Evolutionary conservation across 2,888 invertebrate species (phyloP).

Genomic region (Adela reaumurella): DNA sequence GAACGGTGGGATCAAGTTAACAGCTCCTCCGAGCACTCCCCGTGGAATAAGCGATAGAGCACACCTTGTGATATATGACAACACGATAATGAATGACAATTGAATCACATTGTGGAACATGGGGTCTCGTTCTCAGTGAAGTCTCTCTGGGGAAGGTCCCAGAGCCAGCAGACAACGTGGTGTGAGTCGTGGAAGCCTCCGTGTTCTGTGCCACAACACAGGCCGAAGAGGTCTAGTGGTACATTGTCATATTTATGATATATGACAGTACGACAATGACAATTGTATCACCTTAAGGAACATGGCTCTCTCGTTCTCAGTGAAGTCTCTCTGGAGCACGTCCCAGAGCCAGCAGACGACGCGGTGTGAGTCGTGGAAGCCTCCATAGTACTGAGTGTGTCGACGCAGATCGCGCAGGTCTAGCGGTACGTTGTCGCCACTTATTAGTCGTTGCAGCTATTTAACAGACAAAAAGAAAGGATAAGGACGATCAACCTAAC

Average conservation of each 20-base stretch:
- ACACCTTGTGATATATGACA: too few species aligned
- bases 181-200: constrained; percentile 99
- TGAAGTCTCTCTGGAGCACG: constrained; percentile 92
- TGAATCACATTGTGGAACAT: constrained; percentile 85
- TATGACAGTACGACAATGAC: too few species aligned
- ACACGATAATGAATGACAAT: too few species aligned
- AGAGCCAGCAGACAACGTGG: constrained; percentile 95
- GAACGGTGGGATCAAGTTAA: too few species aligned
- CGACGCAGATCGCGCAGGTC: constrained; percentile 83
- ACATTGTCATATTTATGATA: too few species aligned
- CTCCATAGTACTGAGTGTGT: constrained; percentile 98
- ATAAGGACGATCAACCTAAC: too few species aligned
- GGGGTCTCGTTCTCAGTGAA: constrained; percentile 89
- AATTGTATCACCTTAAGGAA: constrained; percentile 78
- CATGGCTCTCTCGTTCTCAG: constrained; percentile 83
- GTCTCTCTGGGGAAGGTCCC: constrained; percentile 96
- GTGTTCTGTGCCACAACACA: constrained; percentile 92
- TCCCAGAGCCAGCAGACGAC: constrained; percentile 99
- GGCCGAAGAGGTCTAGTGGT: constrained; percentile 83
- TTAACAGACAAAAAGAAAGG: too few species aligned
- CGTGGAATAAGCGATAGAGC: too few species aligned
- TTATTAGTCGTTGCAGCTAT: constrained; percentile 87
- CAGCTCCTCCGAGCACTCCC: too few species aligned
- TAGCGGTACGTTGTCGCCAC: constrained; percentile 91
- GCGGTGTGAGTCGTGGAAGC: constrained; percentile 96